These are phyloP conservation scores for Phyllotreta striolata DNA, from an alignment of 2,888 invertebrate species.

Conservation along the genomic window DNA sequence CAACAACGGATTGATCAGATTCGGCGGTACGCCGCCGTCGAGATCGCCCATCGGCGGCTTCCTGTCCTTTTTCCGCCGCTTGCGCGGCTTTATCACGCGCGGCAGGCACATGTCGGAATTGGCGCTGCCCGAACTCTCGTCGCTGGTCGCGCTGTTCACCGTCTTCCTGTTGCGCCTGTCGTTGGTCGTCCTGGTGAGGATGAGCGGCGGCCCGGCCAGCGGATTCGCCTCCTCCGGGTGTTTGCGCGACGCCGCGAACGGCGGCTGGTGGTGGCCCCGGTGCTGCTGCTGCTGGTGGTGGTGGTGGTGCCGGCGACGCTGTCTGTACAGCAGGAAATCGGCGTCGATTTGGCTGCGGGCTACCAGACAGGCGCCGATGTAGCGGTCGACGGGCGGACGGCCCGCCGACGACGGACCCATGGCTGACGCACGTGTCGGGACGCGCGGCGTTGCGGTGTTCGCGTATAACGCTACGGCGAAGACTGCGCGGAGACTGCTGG, in stretches of 20 bases:
- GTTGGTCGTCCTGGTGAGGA: constrained; percentile 72
- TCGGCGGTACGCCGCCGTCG: constrained; percentile 47
- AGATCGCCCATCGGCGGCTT: constrained; percentile 67
- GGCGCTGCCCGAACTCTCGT: constrained; percentile 74
- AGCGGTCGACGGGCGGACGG: constrained; percentile 69
- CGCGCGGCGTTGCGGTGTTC: neutral
- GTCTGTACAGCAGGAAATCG: too few relatives aligned
- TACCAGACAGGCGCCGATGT: constrained; percentile 70
- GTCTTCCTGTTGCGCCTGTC: constrained; percentile 58
- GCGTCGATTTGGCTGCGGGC: too few relatives aligned
- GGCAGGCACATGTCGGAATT: constrained; percentile 81
- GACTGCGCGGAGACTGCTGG: constrained; percentile 24
- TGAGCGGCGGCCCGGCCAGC: constrained; percentile 70
- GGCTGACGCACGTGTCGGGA: constrained; percentile 56
- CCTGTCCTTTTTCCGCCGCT: constrained; percentile 88
- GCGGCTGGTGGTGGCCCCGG: constrained; percentile 49
- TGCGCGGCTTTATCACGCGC: constrained; percentile 87
- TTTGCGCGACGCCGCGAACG: too few relatives aligned
- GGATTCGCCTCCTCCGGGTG: too few relatives aligned
- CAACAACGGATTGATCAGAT: constrained; percentile 37
- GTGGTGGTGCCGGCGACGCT: too few relatives aligned
- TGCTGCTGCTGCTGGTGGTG: constrained; percentile 51
- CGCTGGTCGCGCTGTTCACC: constrained; percentile 75
- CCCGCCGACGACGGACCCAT: constrained; percentile 79
- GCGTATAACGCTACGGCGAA: constrained; percentile 37